These are phyloP conservation scores for Hydrozoanthus tunicans DNA, from an alignment of 64 coral and sea anemone species.

Conservation along the genomic window DNA sequence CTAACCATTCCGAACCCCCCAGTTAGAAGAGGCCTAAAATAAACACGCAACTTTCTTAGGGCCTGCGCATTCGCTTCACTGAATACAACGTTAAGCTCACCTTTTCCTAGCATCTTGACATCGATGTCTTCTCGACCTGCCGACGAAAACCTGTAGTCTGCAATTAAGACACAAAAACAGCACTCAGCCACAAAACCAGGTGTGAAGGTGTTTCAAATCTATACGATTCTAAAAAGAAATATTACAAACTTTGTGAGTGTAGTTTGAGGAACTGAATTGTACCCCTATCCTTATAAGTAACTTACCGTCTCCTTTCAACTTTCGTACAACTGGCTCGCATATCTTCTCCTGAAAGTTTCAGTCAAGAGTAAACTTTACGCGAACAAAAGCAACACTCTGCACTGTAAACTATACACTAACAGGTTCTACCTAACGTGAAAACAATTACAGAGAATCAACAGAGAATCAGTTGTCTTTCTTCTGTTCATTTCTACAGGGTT, in stretches of 20 bases:
- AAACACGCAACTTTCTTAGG: no score
- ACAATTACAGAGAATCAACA: no score
- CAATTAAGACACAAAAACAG: background rate
- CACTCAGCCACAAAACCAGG: no score
- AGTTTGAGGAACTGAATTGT: background rate
- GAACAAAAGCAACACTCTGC: no score
- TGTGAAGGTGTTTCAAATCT: no score
- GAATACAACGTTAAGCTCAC: slow-evolving; percentile 34
- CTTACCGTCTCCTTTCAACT: slow-evolving; percentile 77
- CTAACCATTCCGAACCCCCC: no score
- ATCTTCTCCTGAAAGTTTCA: slow-evolving; percentile 72
- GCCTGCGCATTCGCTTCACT: background rate
- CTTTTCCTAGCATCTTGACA: slow-evolving; percentile 90
- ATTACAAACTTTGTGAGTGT: background rate
- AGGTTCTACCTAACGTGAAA: no score
- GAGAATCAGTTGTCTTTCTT: no score
- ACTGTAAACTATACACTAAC: no score
- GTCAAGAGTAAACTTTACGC: background rate
- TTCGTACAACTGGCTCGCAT: slow-evolving; percentile 46
- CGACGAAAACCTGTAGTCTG: slow-evolving; percentile 92
- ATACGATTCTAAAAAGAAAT: background rate
- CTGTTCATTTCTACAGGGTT: no score
- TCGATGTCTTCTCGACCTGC: slow-evolving; percentile 95
- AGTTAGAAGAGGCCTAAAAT: no score
- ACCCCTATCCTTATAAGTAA: background rate